A percentile compares a stretch with the other conserved stretches of the same genome.
phyloP scores from a whole-genome alignment of 2,113 vertebrate genomes.

The Alligator mississippiensis region DNA sequence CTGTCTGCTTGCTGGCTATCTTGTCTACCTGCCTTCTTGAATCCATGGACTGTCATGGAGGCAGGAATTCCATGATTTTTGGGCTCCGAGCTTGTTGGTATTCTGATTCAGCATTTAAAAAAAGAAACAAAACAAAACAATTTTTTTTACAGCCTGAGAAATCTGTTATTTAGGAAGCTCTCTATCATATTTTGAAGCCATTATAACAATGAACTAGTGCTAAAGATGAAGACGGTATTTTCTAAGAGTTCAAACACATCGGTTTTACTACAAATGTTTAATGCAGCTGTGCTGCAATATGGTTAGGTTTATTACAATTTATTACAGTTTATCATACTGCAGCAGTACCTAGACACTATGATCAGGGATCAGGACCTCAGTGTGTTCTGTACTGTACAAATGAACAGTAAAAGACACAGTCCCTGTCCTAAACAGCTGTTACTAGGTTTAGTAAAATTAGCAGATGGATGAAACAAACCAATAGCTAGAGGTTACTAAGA shows the following conservation, averaged over 20 bases:
- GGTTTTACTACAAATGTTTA: background rate
- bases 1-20: background rate
- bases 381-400: background rate
- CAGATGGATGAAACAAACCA: background rate
- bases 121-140: background rate
- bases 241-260: background rate
- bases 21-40: background rate
- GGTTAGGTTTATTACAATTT: background rate
- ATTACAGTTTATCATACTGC: background rate
- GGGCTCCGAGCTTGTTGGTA: background rate
- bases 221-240: background rate
- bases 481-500: too few species aligned
- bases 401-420: background rate
- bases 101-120: background rate
- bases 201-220: background rate
- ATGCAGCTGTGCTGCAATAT: background rate
- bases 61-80: background rate
- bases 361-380: background rate
- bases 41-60: background rate
- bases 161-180: background rate
- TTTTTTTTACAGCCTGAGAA: background rate
- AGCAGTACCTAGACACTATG: background rate
- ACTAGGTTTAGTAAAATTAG: background rate
- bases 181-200: background rate
- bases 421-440: background rate